Evolutionary conservation across 2,113 vertebrate species (phyloP).

Genomic region (Pollimyrus isidori): DNA sequence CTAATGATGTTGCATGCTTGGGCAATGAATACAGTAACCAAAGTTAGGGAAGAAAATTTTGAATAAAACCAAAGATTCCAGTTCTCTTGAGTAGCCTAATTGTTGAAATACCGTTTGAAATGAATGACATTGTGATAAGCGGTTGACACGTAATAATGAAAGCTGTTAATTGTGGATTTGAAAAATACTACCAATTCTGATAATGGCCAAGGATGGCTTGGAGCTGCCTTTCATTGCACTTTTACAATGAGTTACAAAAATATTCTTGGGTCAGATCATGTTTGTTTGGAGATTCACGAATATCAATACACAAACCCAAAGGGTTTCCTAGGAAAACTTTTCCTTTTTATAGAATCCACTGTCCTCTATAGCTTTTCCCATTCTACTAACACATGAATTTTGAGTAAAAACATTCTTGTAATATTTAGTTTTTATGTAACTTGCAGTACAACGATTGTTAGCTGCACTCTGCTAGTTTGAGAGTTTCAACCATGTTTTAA

Average conservation of each 20-base stretch:
- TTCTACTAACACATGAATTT: neutral
- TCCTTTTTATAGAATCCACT: neutral
- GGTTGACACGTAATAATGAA: neutral
- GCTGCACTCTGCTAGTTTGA: neutral
- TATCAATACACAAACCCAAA: neutral
- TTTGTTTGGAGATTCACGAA: neutral
- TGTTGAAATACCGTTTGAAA: neutral
- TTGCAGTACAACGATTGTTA: neutral
- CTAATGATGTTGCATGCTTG: slow-evolving; percentile 7
- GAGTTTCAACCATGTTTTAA: neutral
- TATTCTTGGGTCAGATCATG: neutral
- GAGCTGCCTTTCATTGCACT: neutral
- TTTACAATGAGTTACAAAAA: neutral
- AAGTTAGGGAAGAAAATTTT: neutral
- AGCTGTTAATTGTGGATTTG: neutral
- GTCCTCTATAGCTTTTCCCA: neutral
- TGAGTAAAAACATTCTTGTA: neutral
- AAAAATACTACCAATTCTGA: neutral
- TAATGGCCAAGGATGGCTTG: neutral
- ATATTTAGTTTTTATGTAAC: neutral
- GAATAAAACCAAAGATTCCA: neutral
- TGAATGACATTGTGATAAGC: neutral
- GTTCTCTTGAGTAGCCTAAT: neutral
- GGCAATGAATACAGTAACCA: neutral
- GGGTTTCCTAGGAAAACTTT: neutral